phyloP scores from a whole-genome alignment of 2,797 vertebrate genomes.

The Gymnoscopelus microlampas region DNA sequence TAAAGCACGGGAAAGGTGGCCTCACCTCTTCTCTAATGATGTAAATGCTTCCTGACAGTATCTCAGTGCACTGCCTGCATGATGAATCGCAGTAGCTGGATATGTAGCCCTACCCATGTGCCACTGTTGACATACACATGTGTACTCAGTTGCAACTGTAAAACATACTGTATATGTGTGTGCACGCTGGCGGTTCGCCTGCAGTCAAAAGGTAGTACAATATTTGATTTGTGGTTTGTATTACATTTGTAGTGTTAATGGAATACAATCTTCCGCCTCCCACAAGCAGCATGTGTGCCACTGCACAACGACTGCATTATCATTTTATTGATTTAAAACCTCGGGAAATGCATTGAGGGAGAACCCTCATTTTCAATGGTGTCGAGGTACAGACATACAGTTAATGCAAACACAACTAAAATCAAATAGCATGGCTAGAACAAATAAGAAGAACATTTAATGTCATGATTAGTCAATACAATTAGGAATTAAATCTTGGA shows the following conservation, averaged over 20 bases:
- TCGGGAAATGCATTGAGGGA: background rate
- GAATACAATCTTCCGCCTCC: background rate
- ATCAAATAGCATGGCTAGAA: background rate
- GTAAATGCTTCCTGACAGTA: slow-evolving; percentile 69
- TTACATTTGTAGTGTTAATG: slow-evolving; percentile 2
- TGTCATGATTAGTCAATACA: background rate
- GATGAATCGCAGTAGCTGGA: slow-evolving; percentile 63
- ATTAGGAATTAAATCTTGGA: background rate
- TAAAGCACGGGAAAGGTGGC: slow-evolving; percentile 60
- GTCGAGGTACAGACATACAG: background rate
- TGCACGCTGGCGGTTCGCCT: slow-evolving; percentile 36
- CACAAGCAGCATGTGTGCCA: background rate
- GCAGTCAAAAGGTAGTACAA: slow-evolving; percentile 1
- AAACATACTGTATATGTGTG: slow-evolving; percentile 22
- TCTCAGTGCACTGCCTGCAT: slow-evolving; percentile 49
- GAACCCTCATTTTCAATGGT: background rate
- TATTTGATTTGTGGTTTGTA: background rate
- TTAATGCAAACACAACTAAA: background rate
- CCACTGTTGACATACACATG: slow-evolving; percentile 45
- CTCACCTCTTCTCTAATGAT: slow-evolving; percentile 69
- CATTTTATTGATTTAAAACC: background rate
- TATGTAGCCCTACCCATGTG: slow-evolving; percentile 63
- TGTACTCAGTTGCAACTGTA: slow-evolving; percentile 15
- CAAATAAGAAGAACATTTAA: background rate
- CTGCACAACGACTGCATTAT: background rate